phyloP scores from a whole-genome alignment of 2,113 vertebrate genomes.

The Penelope pileata region DNA sequence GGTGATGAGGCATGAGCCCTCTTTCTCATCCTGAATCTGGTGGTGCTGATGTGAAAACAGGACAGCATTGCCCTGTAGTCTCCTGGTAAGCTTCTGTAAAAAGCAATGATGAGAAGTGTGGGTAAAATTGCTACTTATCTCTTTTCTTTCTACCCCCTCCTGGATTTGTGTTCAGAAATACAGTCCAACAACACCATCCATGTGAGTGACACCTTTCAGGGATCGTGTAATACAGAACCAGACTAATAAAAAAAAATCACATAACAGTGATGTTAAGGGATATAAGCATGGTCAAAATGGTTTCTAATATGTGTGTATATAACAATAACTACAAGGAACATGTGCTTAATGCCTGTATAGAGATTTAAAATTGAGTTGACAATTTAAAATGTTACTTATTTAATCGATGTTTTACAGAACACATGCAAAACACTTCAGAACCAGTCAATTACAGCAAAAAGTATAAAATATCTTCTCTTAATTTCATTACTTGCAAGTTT shows the following conservation, averaged over 20 bases:
- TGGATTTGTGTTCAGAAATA: background rate
- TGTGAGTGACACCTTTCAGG: background rate
- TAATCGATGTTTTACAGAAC: background rate
- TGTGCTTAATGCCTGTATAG: background rate
- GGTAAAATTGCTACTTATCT: background rate
- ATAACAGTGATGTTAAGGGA: background rate
- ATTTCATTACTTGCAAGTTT: background rate
- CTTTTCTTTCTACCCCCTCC: background rate
- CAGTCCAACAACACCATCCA: background rate
- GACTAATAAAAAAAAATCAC: background rate
- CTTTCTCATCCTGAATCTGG: background rate
- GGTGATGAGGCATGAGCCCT: background rate
- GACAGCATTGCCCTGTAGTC: background rate
- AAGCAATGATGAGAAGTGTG: background rate
- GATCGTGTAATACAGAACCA: background rate
- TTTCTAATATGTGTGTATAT: background rate
- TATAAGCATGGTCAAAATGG: background rate
- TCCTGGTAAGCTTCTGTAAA: background rate
- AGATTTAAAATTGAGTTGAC: slow-evolving; percentile 15
- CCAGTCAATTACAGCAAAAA: slow-evolving; percentile 22
- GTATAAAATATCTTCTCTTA: background rate
- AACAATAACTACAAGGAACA: background rate
- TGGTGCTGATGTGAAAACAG: accelerated
- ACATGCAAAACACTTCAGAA: slow-evolving; percentile 60
- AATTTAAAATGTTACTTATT: slow-evolving; percentile 17